Base-by-base conservation (phyloP, 1,140 invertebrate genomes). In the Eufriesea mexicana region DNA sequence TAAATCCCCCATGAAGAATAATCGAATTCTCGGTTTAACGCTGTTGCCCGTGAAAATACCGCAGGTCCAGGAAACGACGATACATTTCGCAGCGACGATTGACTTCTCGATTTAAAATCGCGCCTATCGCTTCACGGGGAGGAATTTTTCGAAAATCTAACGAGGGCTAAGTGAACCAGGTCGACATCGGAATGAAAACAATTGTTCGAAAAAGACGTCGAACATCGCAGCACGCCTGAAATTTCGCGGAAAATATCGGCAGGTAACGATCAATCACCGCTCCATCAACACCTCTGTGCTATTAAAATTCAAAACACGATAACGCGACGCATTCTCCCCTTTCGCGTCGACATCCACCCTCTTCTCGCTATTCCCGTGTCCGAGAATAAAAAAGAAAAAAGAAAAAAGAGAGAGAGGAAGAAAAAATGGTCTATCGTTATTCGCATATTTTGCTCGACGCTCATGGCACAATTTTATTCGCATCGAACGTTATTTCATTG, bases 271-370 rank as follows among this genome's bases (percentile, higher is more conserved):
- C 67, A 78, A 78, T 78, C 75, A 68, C 35, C 20, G 20, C 25
- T 61, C 47, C 47, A 67, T 8, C 64, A 14, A 25, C 5, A 23
- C 0, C 54, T 2, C 1, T 18, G 8, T 9, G 28, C n/a, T 64
- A 78, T 78, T 68, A 78, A 78, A 78, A 78, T 78, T 78, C 75
- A 18, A 55, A 45, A 25, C 49, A 10, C 20, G 35, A 1, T 57
- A 54, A 78, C 47, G 1, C 16, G 47, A 67, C 20, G 7, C 20
- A 42, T 51, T 66, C 61, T 66, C 14, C 2, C 64, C 7, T 35
- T 54, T 51, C 28, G 5, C 68, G 18, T 25, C 45, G 35, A 70
- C 45, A 45, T 42, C 28, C 25, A 35, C 5, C 0, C 64, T 23
- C 5, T 45, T 66, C 16, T 66, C 35, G 6, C 18, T 18, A 5